Base-by-base conservation (phyloP, 2,797 vertebrate genomes). In the Xiphophorus birchmanni region DNA sequence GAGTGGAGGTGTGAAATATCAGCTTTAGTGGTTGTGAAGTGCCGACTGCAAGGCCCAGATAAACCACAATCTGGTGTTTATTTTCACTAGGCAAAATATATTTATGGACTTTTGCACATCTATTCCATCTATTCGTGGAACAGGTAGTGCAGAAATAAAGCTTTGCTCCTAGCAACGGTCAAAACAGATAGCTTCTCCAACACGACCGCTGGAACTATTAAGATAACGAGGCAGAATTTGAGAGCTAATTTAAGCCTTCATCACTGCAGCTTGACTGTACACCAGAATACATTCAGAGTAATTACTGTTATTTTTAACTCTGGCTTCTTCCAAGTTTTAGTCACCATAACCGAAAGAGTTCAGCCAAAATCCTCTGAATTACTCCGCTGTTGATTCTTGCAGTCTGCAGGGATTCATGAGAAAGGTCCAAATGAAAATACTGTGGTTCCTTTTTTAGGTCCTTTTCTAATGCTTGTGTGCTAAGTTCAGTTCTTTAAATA, bases 261-360 rank as follows among this genome's bases (percentile, higher is more conserved):
- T 81, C 74, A 80, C 69, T 32, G 10, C 42, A 8, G 35, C 58
- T 18, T 6, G 7, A 13, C 37, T 56, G 58, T 40, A 40, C 54
- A 45, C 69, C 10, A 37, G 8, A 26, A 21, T 7, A 29, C 45
- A 85, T 88, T 77, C 76, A 83, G 56, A 75, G 44, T 85, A 87
- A 87, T 89, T 80, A n/a, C 18, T 73, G 79, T 78, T 85, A 82
- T 80, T 92, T 89, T 84, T 73, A 79, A 67, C 82, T n/a, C 44
- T 40, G 76, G 76, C 73, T 50, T 85, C 35, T 42, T 81, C 23
- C 37, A 32, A 2, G 35, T 83, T 72, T 79, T 54, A 52, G 11
- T 12, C 60, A 37, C n/a, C 35, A 40, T 42, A 21, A 71, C 42
- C 4, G 44, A 29, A 73, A 35, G 47, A 81, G 32, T 75, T 52